Conservation (phyloP, 1,140 invertebrate genomes). For the Drosophila fuyamai region DNA sequence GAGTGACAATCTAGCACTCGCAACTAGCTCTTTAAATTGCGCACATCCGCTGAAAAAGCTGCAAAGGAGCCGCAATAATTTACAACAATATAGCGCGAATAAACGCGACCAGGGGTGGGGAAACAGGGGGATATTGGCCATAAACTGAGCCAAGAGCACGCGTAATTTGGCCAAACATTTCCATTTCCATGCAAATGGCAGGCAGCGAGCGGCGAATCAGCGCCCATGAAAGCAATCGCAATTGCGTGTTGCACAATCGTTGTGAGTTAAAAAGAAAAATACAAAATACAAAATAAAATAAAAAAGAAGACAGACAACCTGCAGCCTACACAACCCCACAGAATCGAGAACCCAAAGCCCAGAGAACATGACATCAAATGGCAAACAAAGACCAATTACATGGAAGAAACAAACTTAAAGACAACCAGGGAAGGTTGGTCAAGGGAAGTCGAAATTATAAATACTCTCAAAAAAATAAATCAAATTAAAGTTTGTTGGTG, state of each 20-base stretch:
- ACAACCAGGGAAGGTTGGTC: neutral
- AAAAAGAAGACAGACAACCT: slow-evolving; percentile 51
- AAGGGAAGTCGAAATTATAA: neutral
- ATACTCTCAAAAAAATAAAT: slow-evolving; percentile 2
- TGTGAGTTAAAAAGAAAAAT: slow-evolving; percentile 17
- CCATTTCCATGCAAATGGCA: slow-evolving; percentile 75
- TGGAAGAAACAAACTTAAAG: slow-evolving; percentile 46
- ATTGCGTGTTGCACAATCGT: slow-evolving; percentile 81
- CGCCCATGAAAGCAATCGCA: slow-evolving; percentile 67
- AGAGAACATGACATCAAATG: slow-evolving; percentile 79
- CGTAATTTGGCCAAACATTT: slow-evolving; percentile 67
- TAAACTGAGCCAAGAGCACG: slow-evolving; percentile 77
- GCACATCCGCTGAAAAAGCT: slow-evolving; percentile 56
- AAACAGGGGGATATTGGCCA: slow-evolving; percentile 55
- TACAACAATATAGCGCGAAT: slow-evolving; percentile 69
- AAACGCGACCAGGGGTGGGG: slow-evolving; percentile 60
- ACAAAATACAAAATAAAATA: slow-evolving; percentile 5
- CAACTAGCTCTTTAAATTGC: slow-evolving; percentile 59
- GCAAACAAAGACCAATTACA: slow-evolving; percentile 81
- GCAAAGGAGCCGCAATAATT: slow-evolving; percentile 72
- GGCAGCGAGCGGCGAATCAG: slow-evolving; percentile 62
- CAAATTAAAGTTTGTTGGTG: neutral
- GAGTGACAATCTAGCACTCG: slow-evolving; percentile 64
- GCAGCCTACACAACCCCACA: slow-evolving; percentile 60
- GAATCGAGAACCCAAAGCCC: slow-evolving; percentile 50